Conservation (phyloP, 2,888 invertebrate genomes). For the Oscheius sp. region DNA sequence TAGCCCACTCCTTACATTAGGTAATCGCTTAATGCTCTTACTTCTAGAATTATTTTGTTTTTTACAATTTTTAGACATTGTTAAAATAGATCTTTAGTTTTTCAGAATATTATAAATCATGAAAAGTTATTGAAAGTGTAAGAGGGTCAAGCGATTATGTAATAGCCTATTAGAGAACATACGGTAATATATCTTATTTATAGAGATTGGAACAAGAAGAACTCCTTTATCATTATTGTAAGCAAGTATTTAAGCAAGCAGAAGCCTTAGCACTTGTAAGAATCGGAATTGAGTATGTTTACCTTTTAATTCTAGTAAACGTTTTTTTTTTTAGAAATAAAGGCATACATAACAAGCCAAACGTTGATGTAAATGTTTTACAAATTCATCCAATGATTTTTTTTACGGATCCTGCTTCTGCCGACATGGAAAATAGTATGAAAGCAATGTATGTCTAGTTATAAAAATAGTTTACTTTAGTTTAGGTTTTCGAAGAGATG, state of each 20-base stretch:
- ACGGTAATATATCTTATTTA: neutral
- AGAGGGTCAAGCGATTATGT: neutral
- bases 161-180: too few species aligned
- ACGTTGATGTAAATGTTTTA: slow-evolving; percentile 3
- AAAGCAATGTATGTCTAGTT: neutral
- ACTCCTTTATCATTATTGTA: slow-evolving; percentile 1
- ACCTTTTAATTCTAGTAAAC: neutral
- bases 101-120: too few species aligned
- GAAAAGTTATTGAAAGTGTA: neutral
- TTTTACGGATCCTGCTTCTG: neutral
- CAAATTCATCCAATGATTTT: slow-evolving; percentile 12
- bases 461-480: neutral
- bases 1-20: too few species aligned
- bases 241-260: slow-evolving; percentile 22
- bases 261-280: slow-evolving; percentile 9
- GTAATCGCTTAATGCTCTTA: too few species aligned
- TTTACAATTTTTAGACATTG: neutral
- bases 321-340: neutral
- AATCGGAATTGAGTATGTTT: neutral
- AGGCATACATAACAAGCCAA: neutral
- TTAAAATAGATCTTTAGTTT: too few species aligned
- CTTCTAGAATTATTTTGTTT: too few species aligned
- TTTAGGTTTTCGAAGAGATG: slow-evolving; percentile 11
- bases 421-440: neutral
- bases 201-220: slow-evolving; percentile 13